Evolutionary conservation across 2,113 vertebrate genomes (phyloP).

Genomic region (Monopterus albus): DNA sequence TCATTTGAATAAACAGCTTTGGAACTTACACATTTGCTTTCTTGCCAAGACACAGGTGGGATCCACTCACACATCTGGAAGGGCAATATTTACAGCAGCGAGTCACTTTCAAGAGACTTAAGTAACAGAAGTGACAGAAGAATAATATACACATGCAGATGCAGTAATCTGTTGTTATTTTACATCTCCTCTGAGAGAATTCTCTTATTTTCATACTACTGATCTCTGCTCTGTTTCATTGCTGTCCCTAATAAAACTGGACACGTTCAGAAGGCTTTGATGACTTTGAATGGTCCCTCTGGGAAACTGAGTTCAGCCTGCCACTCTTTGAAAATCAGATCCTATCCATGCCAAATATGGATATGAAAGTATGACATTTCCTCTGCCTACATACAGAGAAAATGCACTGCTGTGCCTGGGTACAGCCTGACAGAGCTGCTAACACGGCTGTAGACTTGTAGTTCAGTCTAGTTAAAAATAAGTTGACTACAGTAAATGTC

Average conservation of each 20-base stretch:
- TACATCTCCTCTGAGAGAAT: neutral
- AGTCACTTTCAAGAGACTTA: too few species aligned
- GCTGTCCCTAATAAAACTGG: neutral
- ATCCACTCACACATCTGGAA: too few species aligned
- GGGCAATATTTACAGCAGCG: too few species aligned
- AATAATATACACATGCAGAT: neutral
- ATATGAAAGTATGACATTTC: conserved; percentile 25
- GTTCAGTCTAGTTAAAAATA: too few species aligned
- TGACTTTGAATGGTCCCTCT: neutral
- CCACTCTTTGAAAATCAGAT: conserved; percentile 25
- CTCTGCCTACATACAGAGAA: neutral
- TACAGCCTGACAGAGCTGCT: too few species aligned
- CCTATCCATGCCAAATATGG: neutral
- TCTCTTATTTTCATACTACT: neutral
- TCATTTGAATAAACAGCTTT: neutral
- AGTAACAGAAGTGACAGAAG: neutral
- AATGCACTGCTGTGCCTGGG: too few species aligned
- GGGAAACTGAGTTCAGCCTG: conserved; percentile 1
- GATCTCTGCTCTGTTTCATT: neutral
- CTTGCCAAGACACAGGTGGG: too few species aligned
- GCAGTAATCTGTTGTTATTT: neutral
- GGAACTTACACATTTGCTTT: too few species aligned
- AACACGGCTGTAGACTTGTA: too few species aligned
- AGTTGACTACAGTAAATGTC: too few species aligned
- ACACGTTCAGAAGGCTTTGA: neutral